phyloP scores from a whole-genome alignment of 2,888 invertebrate genomes.

The Trissonchulus latispiculum region DNA sequence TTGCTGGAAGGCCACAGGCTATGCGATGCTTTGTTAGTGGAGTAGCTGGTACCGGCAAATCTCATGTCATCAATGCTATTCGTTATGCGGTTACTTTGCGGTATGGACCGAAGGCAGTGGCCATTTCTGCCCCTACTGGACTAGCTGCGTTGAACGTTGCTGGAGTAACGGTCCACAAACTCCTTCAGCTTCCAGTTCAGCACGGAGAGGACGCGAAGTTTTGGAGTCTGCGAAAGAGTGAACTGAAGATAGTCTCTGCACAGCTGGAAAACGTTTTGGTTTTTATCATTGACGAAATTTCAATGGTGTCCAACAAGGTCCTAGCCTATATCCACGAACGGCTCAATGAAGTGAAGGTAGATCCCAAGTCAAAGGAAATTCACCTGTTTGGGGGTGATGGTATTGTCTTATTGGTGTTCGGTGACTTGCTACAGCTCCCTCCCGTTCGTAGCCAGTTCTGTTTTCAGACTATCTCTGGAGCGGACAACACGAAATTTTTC shows the following conservation, averaged over 20 bases:
- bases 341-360: not conserved
- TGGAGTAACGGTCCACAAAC: not conserved
- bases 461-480: not conserved
- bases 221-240: not conserved
- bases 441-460: not conserved
- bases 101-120: not conserved
- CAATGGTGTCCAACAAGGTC: not conserved
- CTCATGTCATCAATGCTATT: not conserved
- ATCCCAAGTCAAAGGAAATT: not conserved
- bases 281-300: not conserved
- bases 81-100: no score
- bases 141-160: not conserved
- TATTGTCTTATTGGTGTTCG: not conserved
- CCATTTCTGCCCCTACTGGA: not conserved
- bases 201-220: not conserved
- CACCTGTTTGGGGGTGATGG: no score
- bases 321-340: not conserved
- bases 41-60: constrained; percentile 10
- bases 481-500: not conserved
- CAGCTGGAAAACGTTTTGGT: not conserved
- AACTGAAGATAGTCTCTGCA: not conserved
- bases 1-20: no score
- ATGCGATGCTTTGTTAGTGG: constrained; percentile 11
- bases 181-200: not conserved
- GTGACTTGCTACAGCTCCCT: not conserved